Evolutionary conservation across 1,140 invertebrate genomes (phyloP), one percentile per base, ranked within the genome.

Genomic region (Neocloeon triangulifer): DNA sequence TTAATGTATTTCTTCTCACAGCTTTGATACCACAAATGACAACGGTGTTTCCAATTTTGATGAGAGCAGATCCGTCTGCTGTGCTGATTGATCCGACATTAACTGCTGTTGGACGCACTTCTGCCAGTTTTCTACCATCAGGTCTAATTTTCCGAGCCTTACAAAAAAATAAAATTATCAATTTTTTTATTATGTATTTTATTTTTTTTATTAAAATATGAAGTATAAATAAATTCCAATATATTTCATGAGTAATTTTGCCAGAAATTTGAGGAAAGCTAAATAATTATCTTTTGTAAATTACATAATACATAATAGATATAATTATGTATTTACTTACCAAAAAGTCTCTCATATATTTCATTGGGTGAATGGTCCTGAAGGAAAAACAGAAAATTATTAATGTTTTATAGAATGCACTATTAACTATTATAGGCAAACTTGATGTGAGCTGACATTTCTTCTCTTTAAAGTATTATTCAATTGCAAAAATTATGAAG

Each of bases 11-110:
- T 15, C n/a, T 40, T 57, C 54, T 63, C 58, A 74, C 73, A 25
- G 67, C 70, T 59, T 77, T 78, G 15, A 78, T 65, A n/a, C 73
- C 73, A 60, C 74, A 78, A 20, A 76, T 53, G 12, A 75, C 62
- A 35, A 62, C 64, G 9, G 73, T 74, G 40, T 69, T 64, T n/a
- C 73, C 74, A 35, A 75, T 52, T 57, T 70, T 73, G 5, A 71
- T 63, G 36, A 74, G 53, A 4, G 73, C 65, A 23, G 73, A 78
- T 30, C 72, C 70, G 44, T 77, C 69, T 2, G 73, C 67, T 39
- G 69, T 70, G 25, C 53, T 56, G 23, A 78, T 63, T 5, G 69
- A 66, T n/a, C 60, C 59, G 27, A 64, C 51, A 48, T 69, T 69
- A 5, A 72, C 40, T 14, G 58, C 52, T 10, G 62, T 50, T 16